Evolutionary conservation across 2,113 vertebrate species (phyloP).

Genomic region (Rhabdornis inornatus): DNA sequence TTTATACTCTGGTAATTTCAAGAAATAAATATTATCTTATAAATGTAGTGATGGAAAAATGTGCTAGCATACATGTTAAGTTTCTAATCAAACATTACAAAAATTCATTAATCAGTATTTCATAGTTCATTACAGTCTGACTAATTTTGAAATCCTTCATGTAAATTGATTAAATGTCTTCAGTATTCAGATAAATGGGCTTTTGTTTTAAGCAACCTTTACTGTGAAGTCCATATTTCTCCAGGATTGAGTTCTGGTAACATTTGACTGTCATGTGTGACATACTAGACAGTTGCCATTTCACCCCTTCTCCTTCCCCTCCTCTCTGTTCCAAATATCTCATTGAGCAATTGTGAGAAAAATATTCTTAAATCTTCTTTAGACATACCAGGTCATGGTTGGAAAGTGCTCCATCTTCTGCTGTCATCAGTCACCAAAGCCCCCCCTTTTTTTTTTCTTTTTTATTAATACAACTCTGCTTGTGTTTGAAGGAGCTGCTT

Average conservation of each 20-base stretch:
- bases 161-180: constrained; percentile 86
- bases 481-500: background rate
- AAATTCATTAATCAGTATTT: constrained; percentile 87
- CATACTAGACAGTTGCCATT: constrained; percentile 50
- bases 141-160: constrained; percentile 87
- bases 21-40: constrained; percentile 49
- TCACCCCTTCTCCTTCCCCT: constrained; percentile 8
- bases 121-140: constrained; percentile 87
- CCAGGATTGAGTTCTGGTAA: constrained; percentile 38
- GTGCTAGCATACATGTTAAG: constrained; percentile 68
- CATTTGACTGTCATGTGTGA: constrained; percentile 42
- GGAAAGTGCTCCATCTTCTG: constrained; percentile 27
- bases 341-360: constrained; percentile 18
- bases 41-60: constrained; percentile 57
- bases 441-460: background rate
- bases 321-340: constrained; percentile 3
- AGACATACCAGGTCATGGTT: constrained; percentile 1
- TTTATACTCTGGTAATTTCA: constrained; percentile 15
- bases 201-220: constrained; percentile 82
- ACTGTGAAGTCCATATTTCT: constrained; percentile 71
- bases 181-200: constrained; percentile 79
- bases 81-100: constrained; percentile 83
- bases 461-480: background rate
- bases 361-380: constrained; percentile 49
- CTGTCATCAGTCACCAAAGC: background rate